Evolutionary conservation across 2,797 vertebrate species (phyloP), one percentile per base, ranked within the genome.

Genomic region (Heteromormyrus szaboi): DNA sequence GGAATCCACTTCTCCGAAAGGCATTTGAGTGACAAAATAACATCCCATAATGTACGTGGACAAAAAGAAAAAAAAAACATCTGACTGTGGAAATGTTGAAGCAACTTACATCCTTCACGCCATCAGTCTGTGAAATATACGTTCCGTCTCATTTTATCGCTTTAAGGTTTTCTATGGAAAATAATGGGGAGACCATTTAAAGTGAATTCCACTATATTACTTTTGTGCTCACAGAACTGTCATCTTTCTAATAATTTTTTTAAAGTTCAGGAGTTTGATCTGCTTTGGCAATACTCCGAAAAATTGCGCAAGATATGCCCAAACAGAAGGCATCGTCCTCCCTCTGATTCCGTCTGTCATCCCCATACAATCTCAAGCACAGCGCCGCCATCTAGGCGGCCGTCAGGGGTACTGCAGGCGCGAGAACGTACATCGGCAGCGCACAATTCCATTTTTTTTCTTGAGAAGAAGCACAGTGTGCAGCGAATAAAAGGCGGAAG

Each of bases 361-460:
- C n/a, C 81, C 86, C 62, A 51, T 51, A 92, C 25, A 93, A 93
- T 94, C 88, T 76, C 91, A 93, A 92, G 91, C 95, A 93, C 91
- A 94, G 90, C 94, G 93, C 95, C 92, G 93, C 95, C 95, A 95
- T 95, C 95, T 96, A 94, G 90, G 91, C 90, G 94, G 91, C 89
- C 89, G 90, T 85, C 86, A 85, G 1, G 86, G 89, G 94, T 91
- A 95, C 89, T 94, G 92, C 92, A 0, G 2, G 48, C 25, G 56
- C 87, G 46, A 72, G 51, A 6, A 50, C 33, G 17, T 86, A 87
- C 87, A 44, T 41, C 68, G 89, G 86, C 88, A 81, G 89, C 89
- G 89, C 92, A 90, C 89, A 90, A 92, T 92, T 92, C 88, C 79
- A 87, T 65, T 72, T 89, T 62, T 62, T 79, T 89, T 62, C 87